Evolutionary conservation across 2,888 invertebrate genomes (phyloP).

Genomic region (Tanaodytes sp.): DNA sequence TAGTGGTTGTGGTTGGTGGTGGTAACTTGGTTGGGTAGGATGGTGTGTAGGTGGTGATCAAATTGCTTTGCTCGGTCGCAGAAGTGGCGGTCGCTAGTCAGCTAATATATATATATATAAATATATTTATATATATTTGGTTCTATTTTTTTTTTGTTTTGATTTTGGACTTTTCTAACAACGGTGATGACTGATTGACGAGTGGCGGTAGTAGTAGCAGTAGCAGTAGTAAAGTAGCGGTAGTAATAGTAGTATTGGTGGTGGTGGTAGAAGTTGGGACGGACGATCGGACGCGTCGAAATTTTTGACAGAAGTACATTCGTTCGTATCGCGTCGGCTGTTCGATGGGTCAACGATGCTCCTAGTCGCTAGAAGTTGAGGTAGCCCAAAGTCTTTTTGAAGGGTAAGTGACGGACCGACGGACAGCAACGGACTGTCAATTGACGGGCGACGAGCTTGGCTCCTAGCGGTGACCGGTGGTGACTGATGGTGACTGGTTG

Average conservation of each 20-base stretch:
- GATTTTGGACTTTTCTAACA: constrained; percentile 52
- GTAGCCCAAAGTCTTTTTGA: constrained; percentile 68
- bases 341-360: constrained; percentile 67
- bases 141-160: no score
- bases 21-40: constrained; percentile 68
- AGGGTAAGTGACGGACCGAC: constrained; percentile 64
- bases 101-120: no score
- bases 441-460: constrained; percentile 62
- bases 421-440: constrained; percentile 68
- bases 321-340: constrained; percentile 66
- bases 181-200: constrained; percentile 66
- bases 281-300: constrained; percentile 67
- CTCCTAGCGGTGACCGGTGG: constrained; percentile 71
- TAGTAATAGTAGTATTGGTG: no score
- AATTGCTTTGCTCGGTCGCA: constrained; percentile 72
- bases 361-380: constrained; percentile 68
- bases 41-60: constrained; percentile 73
- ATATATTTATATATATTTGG: no score
- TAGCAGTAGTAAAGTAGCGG: constrained; percentile 66
- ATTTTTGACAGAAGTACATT: constrained; percentile 66
- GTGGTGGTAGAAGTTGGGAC: constrained; percentile 67
- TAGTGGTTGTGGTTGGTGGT: constrained; percentile 59
- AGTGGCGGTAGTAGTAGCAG: constrained; percentile 58
- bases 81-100: constrained; percentile 69
- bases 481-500: constrained; percentile 73